Base-by-base conservation (phyloP, 1,140 invertebrate genomes). In the Caenorhabditis brenneri region DNA sequence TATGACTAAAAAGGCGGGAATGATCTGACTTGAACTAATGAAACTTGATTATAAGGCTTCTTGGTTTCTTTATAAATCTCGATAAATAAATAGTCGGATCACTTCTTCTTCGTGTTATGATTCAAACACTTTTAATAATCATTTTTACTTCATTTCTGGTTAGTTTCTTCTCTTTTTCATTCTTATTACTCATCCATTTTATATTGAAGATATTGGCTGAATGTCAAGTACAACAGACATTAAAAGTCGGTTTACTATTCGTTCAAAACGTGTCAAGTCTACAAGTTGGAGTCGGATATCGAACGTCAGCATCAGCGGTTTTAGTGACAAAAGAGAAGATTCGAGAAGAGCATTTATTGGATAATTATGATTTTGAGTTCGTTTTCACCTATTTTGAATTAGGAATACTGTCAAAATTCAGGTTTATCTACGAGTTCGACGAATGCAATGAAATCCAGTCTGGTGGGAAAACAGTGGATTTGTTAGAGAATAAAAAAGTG, bases 21-120 rank as follows among this genome's bases (percentile, higher is more conserved):
- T 27, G 9, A 10, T 9, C 2, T 55, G 24, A 10, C 24, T 10
- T 55, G 53, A 55, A 55, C 53, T 55, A 27, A 55, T 55, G 19
- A 33, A 65, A 65, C 29, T 65, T 65, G 58, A 36, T 16, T 65
- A 5, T 33, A 65, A 19, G 58, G 58, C 58, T 65, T 65, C 58
- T 60, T 60, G 29, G 9, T 16, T 60, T 60, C 58, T 65, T 65
- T 36, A 65, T 65, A 65, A 65, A 22, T 65, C 31, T 55, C 6
- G 15, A n/a, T 22, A 19, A 36, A 33, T 27, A 48, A 58, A 16
- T 33, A 29, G 22, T 84, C 84, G 19, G 42, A 84, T 42, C 69
- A 87, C 48, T 89, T 90, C 27, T 79, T 36, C n/a, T n/a, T n/a
- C n/a, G 1, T 65, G 5, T 12, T 19, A 65, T 65, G 29, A 19